phyloP scores from a whole-genome alignment of 2,113 vertebrate species.

The Hemicordylus capensis region DNA sequence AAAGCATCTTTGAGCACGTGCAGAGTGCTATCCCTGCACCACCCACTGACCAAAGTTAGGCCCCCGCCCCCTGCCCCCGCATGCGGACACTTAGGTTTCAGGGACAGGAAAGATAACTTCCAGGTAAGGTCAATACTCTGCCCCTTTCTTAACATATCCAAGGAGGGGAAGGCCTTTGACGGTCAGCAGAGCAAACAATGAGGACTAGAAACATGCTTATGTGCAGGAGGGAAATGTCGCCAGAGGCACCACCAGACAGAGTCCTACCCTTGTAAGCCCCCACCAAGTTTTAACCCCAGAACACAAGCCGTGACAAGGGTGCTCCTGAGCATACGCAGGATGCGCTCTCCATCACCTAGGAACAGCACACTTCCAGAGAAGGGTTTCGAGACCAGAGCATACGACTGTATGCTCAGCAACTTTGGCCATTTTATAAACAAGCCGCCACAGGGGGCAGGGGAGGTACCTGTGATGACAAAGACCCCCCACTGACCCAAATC shows the following conservation, averaged over 20 bases:
- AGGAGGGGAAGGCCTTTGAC: neutral
- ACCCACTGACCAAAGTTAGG: neutral
- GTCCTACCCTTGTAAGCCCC: neutral
- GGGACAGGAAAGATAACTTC: neutral
- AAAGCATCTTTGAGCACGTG: neutral
- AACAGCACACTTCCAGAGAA: no score
- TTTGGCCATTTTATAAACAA: neutral
- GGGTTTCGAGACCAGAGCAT: neutral
- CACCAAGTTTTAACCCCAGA: neutral
- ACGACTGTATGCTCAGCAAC: neutral
- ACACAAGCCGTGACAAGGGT: neutral
- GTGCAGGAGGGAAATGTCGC: neutral
- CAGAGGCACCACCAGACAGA: neutral
- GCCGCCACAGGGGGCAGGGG: neutral
- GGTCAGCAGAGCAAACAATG: neutral
- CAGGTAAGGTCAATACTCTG: neutral
- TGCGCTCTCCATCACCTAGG: neutral
- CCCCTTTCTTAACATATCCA: no score
- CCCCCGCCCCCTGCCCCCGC: no score
- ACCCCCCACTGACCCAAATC: no score
- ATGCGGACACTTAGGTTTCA: neutral
- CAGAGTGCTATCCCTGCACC: neutral
- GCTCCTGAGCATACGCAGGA: neutral
- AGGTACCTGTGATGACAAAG: neutral
- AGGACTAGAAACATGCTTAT: neutral